phyloP scores from a whole-genome alignment of 2,888 invertebrate species.

The Melieria crassipennis region DNA sequence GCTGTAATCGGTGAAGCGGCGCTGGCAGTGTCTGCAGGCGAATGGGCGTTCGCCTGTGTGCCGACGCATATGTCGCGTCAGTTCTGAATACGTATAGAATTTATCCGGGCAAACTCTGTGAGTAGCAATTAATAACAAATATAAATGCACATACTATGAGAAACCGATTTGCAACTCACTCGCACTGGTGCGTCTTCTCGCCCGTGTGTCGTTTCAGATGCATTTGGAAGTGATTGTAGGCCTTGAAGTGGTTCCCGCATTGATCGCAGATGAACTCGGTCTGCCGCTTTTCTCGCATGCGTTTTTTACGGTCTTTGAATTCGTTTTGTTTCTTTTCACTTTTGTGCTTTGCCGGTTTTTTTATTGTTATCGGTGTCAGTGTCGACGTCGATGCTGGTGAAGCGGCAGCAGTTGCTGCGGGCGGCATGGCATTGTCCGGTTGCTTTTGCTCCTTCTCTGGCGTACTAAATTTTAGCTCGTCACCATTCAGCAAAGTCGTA shows the following conservation, averaged over 20 bases:
- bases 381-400: too few relatives aligned
- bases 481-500: too few relatives aligned
- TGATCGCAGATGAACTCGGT: constrained; percentile 55
- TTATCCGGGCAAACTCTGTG: constrained; percentile 54
- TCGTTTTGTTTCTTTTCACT: not conserved
- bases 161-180: constrained; percentile 43
- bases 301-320: constrained; percentile 8
- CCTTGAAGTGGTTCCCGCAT: constrained; percentile 55
- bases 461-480: not conserved
- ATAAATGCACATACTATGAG: constrained; percentile 13
- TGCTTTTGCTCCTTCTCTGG: not conserved
- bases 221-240: constrained; percentile 54
- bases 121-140: not conserved
- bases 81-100: constrained; percentile 55
- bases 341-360: not conserved
- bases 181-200: constrained; percentile 57
- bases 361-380: not conserved
- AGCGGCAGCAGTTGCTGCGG: too few relatives aligned
- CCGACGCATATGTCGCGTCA: constrained; percentile 56
- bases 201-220: constrained; percentile 59
- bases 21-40: constrained; percentile 53
- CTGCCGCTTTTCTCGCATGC: not conserved
- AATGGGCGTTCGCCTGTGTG: constrained; percentile 58
- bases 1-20: constrained; percentile 56
- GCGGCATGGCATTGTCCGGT: too few relatives aligned